These are phyloP conservation scores for Phoeniculus purpureus DNA, from an alignment of 2,797 vertebrate species.

Conservation along the genomic window DNA sequence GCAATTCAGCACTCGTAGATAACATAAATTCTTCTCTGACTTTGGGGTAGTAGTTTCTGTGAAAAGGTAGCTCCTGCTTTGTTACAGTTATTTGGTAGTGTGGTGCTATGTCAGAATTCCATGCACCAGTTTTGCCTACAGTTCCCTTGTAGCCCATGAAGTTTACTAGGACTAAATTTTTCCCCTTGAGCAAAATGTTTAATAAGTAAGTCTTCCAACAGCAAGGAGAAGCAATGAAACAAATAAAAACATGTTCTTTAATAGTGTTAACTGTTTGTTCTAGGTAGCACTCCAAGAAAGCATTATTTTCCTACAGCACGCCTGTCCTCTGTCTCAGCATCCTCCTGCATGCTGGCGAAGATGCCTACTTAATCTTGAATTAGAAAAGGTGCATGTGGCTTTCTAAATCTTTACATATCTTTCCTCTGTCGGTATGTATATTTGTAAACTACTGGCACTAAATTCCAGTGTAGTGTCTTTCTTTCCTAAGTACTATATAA, in stretches of 20 bases:
- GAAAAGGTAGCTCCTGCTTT: not conserved
- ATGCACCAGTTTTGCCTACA: not conserved
- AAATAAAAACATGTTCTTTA: conserved; percentile 8
- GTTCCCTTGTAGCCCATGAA: not conserved
- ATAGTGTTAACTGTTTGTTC: conserved; percentile 71
- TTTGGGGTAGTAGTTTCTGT: not conserved
- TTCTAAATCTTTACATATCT: conserved; percentile 73
- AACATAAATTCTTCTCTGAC: not conserved
- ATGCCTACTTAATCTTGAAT: conserved; percentile 74
- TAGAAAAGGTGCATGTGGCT: conserved; percentile 80
- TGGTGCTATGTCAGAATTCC: not conserved
- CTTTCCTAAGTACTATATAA: conserved; percentile 26
- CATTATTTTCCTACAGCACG: conserved; percentile 41
- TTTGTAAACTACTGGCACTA: conserved; percentile 37
- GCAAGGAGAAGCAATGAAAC: not conserved
- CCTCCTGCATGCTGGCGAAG: conserved; percentile 72
- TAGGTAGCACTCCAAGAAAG: conserved; percentile 73
- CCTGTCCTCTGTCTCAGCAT: conserved; percentile 50
- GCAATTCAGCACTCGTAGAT: not conserved
- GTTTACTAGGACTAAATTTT: not conserved
- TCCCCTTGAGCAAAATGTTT: not conserved
- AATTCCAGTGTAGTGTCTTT: conserved; percentile 16
- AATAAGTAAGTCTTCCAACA: not conserved
- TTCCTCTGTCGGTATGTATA: conserved; percentile 76
- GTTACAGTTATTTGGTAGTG: not conserved